phyloP scores from a whole-genome alignment of 2,888 invertebrate genomes.

The Rhabditophanes sp. region DNA sequence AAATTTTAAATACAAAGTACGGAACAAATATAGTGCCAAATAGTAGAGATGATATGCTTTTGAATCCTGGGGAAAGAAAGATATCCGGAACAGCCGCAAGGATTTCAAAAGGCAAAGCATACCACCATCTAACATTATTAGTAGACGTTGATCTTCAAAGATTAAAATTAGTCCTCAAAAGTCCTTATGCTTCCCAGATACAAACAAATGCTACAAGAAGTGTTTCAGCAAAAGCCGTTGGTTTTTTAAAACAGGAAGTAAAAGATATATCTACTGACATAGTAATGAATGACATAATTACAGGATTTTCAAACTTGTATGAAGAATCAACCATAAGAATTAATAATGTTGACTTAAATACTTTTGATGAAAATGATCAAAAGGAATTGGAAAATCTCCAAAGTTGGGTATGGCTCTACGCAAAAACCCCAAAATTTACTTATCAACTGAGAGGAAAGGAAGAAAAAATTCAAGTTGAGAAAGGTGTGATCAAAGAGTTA shows the following conservation, averaged over 20 bases:
- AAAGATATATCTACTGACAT: too few relatives aligned
- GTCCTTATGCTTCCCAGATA: conserved; percentile 47
- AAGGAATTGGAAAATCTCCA: too few relatives aligned
- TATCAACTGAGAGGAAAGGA: too few relatives aligned
- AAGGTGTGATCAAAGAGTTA: too few relatives aligned
- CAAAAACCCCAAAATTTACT: too few relatives aligned
- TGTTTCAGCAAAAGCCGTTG: conserved; percentile 59
- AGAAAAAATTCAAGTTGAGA: too few relatives aligned
- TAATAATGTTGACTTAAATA: too few relatives aligned
- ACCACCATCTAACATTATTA: conserved; percentile 89
- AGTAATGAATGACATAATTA: too few relatives aligned
- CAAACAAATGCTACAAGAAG: conserved; percentile 71
- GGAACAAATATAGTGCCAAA: conserved; percentile 61
- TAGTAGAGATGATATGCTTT: conserved; percentile 67
- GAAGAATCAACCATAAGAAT: too few relatives aligned
- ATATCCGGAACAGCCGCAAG: conserved; percentile 87
- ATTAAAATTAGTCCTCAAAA: background rate
- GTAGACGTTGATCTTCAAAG: conserved; percentile 55
- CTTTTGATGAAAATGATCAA: too few relatives aligned
- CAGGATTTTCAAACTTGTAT: too few relatives aligned
- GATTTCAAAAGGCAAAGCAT: conserved; percentile 69
- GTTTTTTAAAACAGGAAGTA: conserved; percentile 66
- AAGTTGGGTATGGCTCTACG: too few relatives aligned
- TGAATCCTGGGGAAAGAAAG: conserved; percentile 45
- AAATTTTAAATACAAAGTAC: conserved; percentile 67